A percentile compares a stretch with the other conserved stretches of the same genome.
Conservation (phyloP, 2,113 vertebrate species). For the Eurypyga helias region DNA sequence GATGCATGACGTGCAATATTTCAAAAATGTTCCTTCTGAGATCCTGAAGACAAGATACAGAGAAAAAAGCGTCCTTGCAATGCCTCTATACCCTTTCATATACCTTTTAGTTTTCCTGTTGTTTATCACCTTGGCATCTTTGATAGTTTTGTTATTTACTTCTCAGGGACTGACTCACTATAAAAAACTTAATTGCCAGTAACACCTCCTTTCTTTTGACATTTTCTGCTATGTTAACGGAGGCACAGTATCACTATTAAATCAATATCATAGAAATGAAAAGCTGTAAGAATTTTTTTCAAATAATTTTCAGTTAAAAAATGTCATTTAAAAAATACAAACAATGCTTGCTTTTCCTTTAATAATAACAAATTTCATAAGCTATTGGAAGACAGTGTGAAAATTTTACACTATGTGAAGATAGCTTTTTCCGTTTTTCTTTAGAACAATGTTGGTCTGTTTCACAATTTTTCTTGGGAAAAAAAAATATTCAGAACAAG, state of each 20-base stretch:
- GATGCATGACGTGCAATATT: not conserved
- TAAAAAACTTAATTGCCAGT: not conserved
- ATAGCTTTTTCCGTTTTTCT: not conserved
- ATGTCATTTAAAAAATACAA: fast-evolving
- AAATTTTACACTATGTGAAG: not conserved
- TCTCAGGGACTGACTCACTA: not conserved
- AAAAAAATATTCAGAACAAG: not conserved
- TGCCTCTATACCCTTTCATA: not conserved
- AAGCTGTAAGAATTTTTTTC: not conserved
- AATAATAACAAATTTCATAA: not conserved
- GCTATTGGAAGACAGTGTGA: fast-evolving
- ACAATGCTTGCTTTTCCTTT: not conserved
- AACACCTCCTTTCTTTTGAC: not conserved
- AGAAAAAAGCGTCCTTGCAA: not conserved
- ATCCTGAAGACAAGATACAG: not conserved
- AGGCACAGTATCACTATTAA: not conserved
- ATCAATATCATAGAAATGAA: not conserved
- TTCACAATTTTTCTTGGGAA: not conserved
- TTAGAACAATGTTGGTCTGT: not conserved
- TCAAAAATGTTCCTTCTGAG: slow-evolving; percentile 1
- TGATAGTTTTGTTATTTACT: not conserved
- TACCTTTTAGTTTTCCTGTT: not conserved
- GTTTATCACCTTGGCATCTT: not conserved
- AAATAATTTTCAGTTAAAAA: not conserved
- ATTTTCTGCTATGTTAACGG: not conserved